phyloP scores from a whole-genome alignment of 92 coral and sea anemone genomes.

The Palythoa heliodiscus region DNA sequence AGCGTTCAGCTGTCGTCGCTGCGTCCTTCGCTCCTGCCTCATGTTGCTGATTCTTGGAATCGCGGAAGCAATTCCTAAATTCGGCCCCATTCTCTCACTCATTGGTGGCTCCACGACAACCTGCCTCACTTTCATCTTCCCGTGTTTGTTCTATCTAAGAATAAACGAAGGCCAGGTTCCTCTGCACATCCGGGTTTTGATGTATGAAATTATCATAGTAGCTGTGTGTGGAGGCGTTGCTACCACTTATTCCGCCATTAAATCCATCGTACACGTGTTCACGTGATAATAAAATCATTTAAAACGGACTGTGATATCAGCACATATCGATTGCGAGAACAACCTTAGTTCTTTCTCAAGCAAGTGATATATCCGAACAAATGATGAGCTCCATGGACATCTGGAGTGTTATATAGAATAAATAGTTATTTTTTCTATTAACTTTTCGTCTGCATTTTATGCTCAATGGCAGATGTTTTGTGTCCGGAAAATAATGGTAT shows the following conservation, averaged over 20 bases:
- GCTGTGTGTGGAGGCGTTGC: slow-evolving; percentile 85
- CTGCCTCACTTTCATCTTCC: slow-evolving; percentile 85
- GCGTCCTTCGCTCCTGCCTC: slow-evolving; percentile 77
- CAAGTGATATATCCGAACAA: too few species aligned
- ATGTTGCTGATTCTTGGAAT: slow-evolving; percentile 83
- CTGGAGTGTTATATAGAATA: too few species aligned
- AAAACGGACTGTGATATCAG: neutral
- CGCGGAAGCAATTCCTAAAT: slow-evolving; percentile 86
- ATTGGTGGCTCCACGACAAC: slow-evolving; percentile 92
- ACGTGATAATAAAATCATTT: neutral
- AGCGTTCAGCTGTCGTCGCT: slow-evolving; percentile 69
- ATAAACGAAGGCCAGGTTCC: slow-evolving; percentile 59
- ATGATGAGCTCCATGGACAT: too few species aligned
- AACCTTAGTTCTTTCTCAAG: too few species aligned
- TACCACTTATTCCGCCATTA: slow-evolving; percentile 85
- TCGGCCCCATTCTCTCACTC: slow-evolving; percentile 91
- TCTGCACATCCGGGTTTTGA: slow-evolving; percentile 71
- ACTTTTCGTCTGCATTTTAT: too few species aligned
- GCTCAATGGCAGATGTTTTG: too few species aligned
- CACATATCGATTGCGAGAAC: too few species aligned
- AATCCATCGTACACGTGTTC: slow-evolving; percentile 70
- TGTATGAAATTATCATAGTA: slow-evolving; percentile 73
- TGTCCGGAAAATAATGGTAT: too few species aligned
- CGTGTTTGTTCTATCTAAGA: slow-evolving; percentile 84
- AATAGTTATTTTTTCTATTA: too few species aligned